Evolutionary conservation across 2,113 vertebrate species (phyloP).

Genomic region (Ammodytes dubius): DNA sequence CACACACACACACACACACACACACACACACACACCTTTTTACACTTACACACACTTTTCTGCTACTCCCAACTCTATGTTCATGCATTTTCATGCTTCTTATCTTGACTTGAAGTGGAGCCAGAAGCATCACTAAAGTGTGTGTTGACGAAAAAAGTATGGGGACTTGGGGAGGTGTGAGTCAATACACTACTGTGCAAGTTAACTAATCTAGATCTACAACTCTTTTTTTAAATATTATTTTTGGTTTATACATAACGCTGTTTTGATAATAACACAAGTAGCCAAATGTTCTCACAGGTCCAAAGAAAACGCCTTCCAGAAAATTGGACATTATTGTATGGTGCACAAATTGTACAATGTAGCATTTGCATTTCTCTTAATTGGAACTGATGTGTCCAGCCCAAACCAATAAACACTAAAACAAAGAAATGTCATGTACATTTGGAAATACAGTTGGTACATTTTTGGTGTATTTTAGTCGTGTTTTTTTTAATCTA

Average conservation of each 20-base stretch:
- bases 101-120: neutral
- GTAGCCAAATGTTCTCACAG: neutral
- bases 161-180: neutral
- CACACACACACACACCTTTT: neutral
- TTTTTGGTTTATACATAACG: too few species aligned
- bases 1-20: neutral
- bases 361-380: neutral
- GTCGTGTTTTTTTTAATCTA: neutral
- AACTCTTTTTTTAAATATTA: too few species aligned
- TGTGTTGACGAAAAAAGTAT: constrained; percentile 10
- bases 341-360: neutral
- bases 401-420: neutral
- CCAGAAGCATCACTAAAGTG: neutral
- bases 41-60: constrained; percentile 8
- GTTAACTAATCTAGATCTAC: neutral
- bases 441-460: too few species aligned
- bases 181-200: neutral
- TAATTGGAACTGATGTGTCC: neutral
- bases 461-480: neutral
- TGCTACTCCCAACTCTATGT: neutral
- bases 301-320: neutral
- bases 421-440: too few species aligned
- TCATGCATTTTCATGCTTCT: neutral
- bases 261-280: constrained; percentile 1
- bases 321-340: neutral